Evolutionary conservation across 1,140 invertebrate genomes (phyloP), one percentile per base, ranked within the genome.

Genomic region (Trichonephila clavipes): DNA sequence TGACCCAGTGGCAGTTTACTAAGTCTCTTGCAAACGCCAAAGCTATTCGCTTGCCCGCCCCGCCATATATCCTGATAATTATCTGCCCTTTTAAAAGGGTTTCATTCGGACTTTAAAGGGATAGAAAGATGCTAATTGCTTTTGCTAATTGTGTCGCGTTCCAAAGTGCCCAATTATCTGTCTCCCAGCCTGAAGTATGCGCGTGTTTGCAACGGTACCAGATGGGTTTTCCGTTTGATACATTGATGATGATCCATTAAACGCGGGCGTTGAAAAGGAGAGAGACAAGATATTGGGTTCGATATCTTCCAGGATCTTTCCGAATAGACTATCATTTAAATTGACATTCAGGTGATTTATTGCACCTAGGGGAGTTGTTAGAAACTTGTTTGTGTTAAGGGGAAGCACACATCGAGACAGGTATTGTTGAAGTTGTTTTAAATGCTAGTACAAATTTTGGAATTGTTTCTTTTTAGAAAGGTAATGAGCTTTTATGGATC

Each of bases 111-210:
- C 72, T 77, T 77, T 77, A 40, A 77, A 64, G 16, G 72, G 72
- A 77, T 40, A 40, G 72, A 40, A 40, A 28, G 72, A 77, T 77
- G 72, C 72, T 89, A 89, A 89, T 89, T 89, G 87, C 87, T 89
- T 89, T 89, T 89, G 87, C 87, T 89, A 89, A 89, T 89, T 89
- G 87, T 89, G 87, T 58, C 87, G 62, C 87, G 28, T 89, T 89
- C n/a, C 82, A 61, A 69, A 69, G 62, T 89, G 87, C 34, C 87
- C 87, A 89, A 89, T 89, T 89, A 89, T 89, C 87, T 89, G 87
- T 58, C 51, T 64, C 16, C 28, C 7, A 19, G 51, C 28, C 40
- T 19, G 72, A 77, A 77, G 34, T 28, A 77, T 69, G 66, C 66
- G 64, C 64, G 40, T 72, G 69, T 72, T 72, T 72, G 69, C 69